Percentiles rank a stretch among this genome's conserved stretches.
Conservation (phyloP, 2,888 invertebrate species). For the Drosophila nr. perissopoda region DNA sequence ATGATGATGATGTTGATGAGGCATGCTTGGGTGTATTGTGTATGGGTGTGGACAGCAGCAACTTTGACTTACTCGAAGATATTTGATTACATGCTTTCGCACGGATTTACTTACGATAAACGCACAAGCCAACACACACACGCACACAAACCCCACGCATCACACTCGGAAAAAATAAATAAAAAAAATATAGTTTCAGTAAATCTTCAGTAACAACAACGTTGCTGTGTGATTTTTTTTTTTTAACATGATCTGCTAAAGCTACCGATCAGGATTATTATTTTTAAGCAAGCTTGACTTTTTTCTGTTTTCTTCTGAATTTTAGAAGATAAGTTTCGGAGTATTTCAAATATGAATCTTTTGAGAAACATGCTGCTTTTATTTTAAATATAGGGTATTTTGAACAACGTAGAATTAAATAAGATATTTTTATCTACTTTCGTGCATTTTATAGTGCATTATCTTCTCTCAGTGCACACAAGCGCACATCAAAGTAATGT, state of each 20-base stretch:
- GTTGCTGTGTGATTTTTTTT: not conserved
- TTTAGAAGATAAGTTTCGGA: not conserved
- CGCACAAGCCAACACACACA: slow-evolving; percentile 17
- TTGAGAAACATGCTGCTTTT: not conserved
- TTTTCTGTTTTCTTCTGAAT: too few relatives aligned
- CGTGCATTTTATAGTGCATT: not conserved
- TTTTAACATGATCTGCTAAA: not conserved
- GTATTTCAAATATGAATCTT: not conserved
- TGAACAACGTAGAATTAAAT: not conserved
- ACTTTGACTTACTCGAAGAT: slow-evolving; percentile 24
- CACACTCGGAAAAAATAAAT: slow-evolving; percentile 11
- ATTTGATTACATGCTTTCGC: slow-evolving; percentile 51
- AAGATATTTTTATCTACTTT: not conserved
- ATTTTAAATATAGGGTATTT: not conserved
- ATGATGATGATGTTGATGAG: slow-evolving; percentile 27
- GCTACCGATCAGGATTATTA: not conserved
- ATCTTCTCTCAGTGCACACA: not conserved
- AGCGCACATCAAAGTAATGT: slow-evolving; percentile 1
- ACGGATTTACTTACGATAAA: slow-evolving; percentile 41
- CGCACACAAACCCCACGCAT: slow-evolving; percentile 3
- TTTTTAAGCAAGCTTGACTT: not conserved
- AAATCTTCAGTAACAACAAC: not conserved
- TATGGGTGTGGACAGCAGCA: slow-evolving; percentile 26
- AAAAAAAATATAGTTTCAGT: not conserved
- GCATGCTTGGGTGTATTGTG: slow-evolving; percentile 14